Percentiles rank a stretch among this genome's conserved stretches.
These are phyloP conservation scores for Drosophila kepulauana DNA, from an alignment of 1,140 invertebrate species.

Conservation along the genomic window DNA sequence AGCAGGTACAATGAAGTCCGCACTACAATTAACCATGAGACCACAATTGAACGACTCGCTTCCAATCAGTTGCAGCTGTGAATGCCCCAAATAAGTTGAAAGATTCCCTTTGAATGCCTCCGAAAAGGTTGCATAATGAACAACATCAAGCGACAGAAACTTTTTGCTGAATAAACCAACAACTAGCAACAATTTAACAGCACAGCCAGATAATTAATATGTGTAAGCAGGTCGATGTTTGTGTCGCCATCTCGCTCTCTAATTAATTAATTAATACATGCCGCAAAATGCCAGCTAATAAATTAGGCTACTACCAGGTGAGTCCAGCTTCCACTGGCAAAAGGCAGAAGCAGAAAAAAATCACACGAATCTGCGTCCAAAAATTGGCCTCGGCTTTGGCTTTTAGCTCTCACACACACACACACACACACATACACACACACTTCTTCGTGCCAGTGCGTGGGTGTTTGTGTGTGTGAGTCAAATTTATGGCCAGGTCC, in stretches of 20 bases:
- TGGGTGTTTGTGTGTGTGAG: constrained; percentile 29
- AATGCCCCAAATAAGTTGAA: constrained; percentile 8
- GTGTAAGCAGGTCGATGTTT: not conserved
- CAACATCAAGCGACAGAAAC: constrained; percentile 7
- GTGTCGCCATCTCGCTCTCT: constrained; percentile 36
- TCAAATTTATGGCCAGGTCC: constrained; percentile 64
- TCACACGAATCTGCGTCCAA: constrained; percentile 36
- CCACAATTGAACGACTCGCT: constrained; percentile 53
- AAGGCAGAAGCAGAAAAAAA: constrained; percentile 33
- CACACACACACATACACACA: no score
- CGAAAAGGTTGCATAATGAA: constrained; percentile 27
- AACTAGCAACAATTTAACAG: constrained; percentile 33
- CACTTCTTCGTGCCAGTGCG: not conserved
- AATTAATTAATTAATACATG: constrained; percentile 73
- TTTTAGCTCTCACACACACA: not conserved
- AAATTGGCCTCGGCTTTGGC: constrained; percentile 51
- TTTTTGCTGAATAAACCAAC: constrained; percentile 14
- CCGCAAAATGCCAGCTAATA: constrained; percentile 49
- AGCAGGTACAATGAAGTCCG: not conserved
- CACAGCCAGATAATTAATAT: constrained; percentile 47
- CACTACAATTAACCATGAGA: constrained; percentile 33
- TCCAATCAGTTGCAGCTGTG: constrained; percentile 27
- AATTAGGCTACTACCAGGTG: constrained; percentile 56
- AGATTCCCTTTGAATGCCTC: constrained; percentile 55
- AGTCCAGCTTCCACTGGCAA: constrained; percentile 11